phyloP scores from a whole-genome alignment of 1,140 invertebrate species.

The Rhagoletis zephyria region DNA sequence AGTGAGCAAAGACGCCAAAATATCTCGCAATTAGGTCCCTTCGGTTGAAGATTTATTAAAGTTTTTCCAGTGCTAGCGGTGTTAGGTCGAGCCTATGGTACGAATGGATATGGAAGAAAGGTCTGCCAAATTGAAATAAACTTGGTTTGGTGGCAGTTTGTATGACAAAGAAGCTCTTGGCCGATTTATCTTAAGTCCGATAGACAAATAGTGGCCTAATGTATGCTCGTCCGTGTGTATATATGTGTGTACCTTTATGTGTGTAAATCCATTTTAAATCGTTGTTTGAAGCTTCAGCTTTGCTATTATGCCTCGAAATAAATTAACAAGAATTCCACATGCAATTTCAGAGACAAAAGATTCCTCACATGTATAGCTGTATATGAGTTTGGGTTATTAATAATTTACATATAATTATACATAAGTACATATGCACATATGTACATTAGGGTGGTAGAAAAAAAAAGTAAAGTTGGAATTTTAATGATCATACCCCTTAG shows the following conservation, averaged over 20 bases:
- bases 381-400: not conserved
- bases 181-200: no score
- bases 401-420: not conserved
- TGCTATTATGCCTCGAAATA: not conserved
- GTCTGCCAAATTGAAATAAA: no score
- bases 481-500: no score
- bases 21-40: no score
- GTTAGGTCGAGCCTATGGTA: no score
- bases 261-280: not conserved
- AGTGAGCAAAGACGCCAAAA: no score
- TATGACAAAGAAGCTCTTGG: no score
- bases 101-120: no score
- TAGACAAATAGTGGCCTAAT: not conserved
- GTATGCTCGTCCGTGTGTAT: not conserved
- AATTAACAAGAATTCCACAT: slow-evolving; percentile 7
- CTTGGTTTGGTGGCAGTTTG: no score
- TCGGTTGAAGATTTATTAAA: no score
- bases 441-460: not conserved
- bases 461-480: no score
- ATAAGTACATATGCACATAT: not conserved
- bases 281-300: not conserved
- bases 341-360: not conserved
- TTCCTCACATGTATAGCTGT: not conserved
- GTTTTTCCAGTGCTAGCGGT: no score
- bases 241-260: not conserved